Base-by-base conservation (phyloP, 2,113 vertebrate genomes). In the Chloropsis cyanopogon region DNA sequence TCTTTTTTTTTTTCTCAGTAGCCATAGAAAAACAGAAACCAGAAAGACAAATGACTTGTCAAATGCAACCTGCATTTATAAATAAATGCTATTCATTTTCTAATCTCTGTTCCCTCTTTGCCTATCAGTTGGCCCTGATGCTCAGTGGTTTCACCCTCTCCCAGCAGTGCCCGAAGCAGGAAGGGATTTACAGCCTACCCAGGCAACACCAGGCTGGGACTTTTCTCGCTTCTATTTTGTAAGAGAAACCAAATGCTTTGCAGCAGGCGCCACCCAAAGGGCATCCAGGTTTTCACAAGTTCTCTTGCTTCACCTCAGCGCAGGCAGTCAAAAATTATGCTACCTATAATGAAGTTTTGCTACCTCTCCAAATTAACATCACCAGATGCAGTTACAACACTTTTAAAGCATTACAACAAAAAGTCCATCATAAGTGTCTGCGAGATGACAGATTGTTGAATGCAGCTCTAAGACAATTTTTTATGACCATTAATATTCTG, bases 211-310 rank as follows among this genome's bases (percentile, higher is more conserved):
- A 28, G 39, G 6, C 10, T 52, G 46, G 24, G 28, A 39, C 8
- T 18, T 35, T 64, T 39, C 35, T 60, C 37, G 31, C 35, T 17
- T 26, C 3, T 41, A 1, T 18, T 59, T 7, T 17, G 2, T 8
- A 1, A 29, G 44, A 66, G 12, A 85, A 75, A n/a, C 9, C 13
- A 77, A 92, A 95, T 14, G 22, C 79, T 92, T 96, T 92, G 94
- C 77, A 81, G 14, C 21, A 71, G 76, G 88, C 94, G 94, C 96
- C 96, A 96, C 94, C 95, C 80, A 68, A 90, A 95, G 96, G 96
- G 0, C 69, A 65, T 14, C 41, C 2, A 14, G 28, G 28, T 75
- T 91, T 69, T 63, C 44, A 75, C 88, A 90, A 41, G 5, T 56
- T 73, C 42, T 87, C 18, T 12, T 65, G 35, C 29, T 79, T 61